Base-by-base conservation (phyloP, 2,797 vertebrate genomes). In the Acanthurus lineatus region DNA sequence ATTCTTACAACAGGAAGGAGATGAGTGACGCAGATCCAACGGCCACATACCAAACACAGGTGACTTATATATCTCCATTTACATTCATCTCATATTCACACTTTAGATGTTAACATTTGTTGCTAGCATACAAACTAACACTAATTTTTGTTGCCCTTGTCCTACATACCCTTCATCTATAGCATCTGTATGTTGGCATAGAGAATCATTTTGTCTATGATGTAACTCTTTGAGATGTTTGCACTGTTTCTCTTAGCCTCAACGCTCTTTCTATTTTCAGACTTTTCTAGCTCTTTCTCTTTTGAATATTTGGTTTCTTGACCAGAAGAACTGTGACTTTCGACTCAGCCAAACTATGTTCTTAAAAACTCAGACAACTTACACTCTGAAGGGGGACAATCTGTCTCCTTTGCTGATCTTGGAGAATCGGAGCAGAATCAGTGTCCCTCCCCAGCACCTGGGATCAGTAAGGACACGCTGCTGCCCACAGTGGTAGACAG, bases 401-500 rank as follows among this genome's bases (percentile, higher is more conserved):
- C 45, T 5, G 52, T 47, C 2, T 93, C 76, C 77, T 68, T 72
- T 49, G 22, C 82, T 83, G 7, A 80, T 82, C 32, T 79, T 12
- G 22, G 59, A 61, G 56, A 56, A 69, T 78, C 77, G 0, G 22
- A 40, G 16, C 25, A 25, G 25, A 3, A 25, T 25, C 25, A 25
- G 25, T 25, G 25, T 25, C 54, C 22, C 28, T 86, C 94, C 2
- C 94, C 93, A 0, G 92, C 85, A 58, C 66, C 81, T 0, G 81
- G 83, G 9, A 76, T 73, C 73, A 90, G 28, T 0, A 94, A 95
- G 1, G 84, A 40, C 82, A 91, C 76, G 14, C 68, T 62, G 67
- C 95, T 96, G 84, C 88, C 77, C 70, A 83, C 69, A 6, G 85
- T 86, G 40, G 85, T 90, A 59, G 71, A 79, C 38, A 65, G 42